Evolutionary conservation across 1,140 invertebrate species (phyloP).

Genomic region (Sesamia nonagrioides): DNA sequence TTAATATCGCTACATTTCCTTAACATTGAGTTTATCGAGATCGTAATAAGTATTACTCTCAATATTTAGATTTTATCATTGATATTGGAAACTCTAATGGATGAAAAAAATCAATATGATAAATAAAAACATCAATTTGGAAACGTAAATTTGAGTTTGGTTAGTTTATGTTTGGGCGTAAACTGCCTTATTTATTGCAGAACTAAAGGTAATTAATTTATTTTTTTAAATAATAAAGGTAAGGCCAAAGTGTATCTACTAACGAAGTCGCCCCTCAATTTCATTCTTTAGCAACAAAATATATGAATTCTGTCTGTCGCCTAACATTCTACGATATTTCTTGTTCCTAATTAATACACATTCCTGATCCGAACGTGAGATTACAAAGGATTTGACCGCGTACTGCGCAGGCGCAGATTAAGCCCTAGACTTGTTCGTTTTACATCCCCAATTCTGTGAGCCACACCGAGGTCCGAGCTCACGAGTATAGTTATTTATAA

Average conservation of each 20-base stretch:
- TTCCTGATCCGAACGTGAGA: conserved; percentile 13
- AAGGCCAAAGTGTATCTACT: background rate
- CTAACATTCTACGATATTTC: conserved; percentile 19
- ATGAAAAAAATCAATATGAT: background rate
- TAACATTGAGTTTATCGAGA: background rate
- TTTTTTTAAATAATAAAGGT: background rate
- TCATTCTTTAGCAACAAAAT: background rate
- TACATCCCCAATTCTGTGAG: conserved; percentile 1
- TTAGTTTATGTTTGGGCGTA: no score
- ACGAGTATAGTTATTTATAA: conserved; percentile 7
- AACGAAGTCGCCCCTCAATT: background rate
- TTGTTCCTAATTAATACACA: conserved; percentile 12
- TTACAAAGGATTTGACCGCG: conserved; percentile 21
- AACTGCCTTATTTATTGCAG: background rate
- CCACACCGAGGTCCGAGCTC: background rate
- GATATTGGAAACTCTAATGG: background rate
- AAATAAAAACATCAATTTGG: no score
- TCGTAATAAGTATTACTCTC: background rate
- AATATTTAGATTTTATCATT: no score
- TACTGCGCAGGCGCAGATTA: conserved; percentile 8
- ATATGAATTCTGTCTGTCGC: background rate
- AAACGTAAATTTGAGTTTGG: no score
- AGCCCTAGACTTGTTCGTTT: conserved; percentile 26
- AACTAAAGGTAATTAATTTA: background rate
- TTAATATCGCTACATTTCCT: background rate